These are phyloP conservation scores for Tychaedon coryphoeus DNA, from an alignment of 2,113 vertebrate genomes.

Conservation along the genomic window DNA sequence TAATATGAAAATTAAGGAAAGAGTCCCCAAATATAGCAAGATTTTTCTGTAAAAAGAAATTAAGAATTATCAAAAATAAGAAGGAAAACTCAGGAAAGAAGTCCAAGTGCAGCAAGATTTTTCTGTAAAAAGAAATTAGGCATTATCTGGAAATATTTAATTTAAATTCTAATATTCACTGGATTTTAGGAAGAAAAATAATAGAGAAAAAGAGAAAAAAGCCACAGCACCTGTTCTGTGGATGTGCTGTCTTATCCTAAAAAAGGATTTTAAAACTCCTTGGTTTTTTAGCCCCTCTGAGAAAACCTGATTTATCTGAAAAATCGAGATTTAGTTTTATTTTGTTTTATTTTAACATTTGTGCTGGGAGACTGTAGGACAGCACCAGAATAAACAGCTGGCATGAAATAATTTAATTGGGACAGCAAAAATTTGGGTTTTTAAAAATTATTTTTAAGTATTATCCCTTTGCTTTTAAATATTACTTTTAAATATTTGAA, in stretches of 20 bases:
- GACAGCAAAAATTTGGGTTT: background rate
- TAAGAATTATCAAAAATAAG: background rate
- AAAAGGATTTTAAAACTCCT: background rate
- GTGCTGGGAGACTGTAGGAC: accelerated
- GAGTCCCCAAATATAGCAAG: accelerated
- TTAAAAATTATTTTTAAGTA: background rate
- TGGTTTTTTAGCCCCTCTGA: background rate
- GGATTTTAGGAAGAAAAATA: background rate
- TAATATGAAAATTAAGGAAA: background rate
- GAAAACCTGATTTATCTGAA: accelerated
- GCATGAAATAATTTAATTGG: accelerated
- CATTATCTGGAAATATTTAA: background rate
- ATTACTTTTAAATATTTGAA: background rate
- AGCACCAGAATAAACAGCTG: background rate
- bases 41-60: background rate
- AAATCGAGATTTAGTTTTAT: background rate
- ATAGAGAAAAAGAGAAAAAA: background rate
- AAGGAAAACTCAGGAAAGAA: background rate
- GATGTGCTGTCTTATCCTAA: background rate
- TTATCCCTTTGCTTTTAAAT: background rate
- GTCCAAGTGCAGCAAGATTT: accelerated
- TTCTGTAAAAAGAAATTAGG: accelerated
- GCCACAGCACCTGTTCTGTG: accelerated
- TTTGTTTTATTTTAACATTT: background rate
- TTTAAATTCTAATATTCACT: background rate